phyloP scores from a whole-genome alignment of 2,797 vertebrate genomes.

The Hoplostethus mediterraneus region DNA sequence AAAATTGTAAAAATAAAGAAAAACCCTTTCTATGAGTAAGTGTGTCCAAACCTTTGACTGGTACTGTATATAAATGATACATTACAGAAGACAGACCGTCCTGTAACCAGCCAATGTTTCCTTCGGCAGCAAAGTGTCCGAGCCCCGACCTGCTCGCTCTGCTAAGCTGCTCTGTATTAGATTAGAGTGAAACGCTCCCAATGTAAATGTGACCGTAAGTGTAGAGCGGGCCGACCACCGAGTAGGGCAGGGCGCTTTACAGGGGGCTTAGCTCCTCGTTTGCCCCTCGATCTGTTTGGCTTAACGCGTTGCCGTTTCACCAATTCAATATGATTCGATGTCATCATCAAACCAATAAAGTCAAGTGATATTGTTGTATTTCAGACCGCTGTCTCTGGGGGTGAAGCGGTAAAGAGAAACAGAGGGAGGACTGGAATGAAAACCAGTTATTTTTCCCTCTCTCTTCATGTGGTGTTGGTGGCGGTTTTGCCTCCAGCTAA shows the following conservation, averaged over 20 bases:
- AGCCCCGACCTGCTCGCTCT: too few relatives aligned
- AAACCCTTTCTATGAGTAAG: too few relatives aligned
- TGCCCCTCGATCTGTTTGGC: too few relatives aligned
- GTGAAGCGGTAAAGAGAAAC: slow-evolving; percentile 23
- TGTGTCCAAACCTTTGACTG: too few relatives aligned
- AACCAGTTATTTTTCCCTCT: slow-evolving; percentile 50
- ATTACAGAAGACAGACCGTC: neutral
- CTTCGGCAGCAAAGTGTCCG: neutral
- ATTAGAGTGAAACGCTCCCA: too few relatives aligned
- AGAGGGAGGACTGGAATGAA: slow-evolving; percentile 13
- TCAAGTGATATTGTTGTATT: neutral
- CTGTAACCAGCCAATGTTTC: neutral
- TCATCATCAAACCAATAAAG: neutral
- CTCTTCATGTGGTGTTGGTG: slow-evolving; percentile 65
- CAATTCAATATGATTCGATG: neutral
- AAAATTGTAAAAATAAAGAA: too few relatives aligned
- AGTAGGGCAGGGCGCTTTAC: too few relatives aligned
- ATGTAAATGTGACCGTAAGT: too few relatives aligned
- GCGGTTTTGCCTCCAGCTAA: slow-evolving; percentile 41
- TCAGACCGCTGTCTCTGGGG: neutral
- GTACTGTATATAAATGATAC: too few relatives aligned
- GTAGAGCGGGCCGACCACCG: too few relatives aligned
- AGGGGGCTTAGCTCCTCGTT: too few relatives aligned
- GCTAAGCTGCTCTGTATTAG: neutral
- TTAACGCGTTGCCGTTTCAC: too few relatives aligned